These are phyloP conservation scores for Leptobrachium ailaonicum DNA, from an alignment of 2,113 vertebrate species.

Conservation along the genomic window DNA sequence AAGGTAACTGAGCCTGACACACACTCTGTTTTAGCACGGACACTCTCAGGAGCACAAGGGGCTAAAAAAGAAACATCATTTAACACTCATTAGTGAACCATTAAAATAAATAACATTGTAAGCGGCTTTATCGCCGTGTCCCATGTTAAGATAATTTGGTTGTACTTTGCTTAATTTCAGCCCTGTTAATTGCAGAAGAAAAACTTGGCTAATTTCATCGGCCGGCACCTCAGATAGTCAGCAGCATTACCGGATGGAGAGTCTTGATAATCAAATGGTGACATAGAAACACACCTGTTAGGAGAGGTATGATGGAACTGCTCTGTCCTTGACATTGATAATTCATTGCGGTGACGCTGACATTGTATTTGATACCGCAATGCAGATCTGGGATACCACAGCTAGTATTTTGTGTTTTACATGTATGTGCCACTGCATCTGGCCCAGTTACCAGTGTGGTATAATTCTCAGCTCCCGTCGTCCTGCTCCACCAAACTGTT, in stretches of 20 bases:
- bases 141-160: no score
- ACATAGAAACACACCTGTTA: constrained; percentile 59
- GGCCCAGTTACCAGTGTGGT: constrained; percentile 60
- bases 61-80: neutral
- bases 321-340: constrained; percentile 64
- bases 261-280: no score
- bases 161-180: no score
- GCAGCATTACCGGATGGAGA: no score
- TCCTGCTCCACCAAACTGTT: constrained; percentile 62
- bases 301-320: constrained; percentile 41
- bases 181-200: no score
- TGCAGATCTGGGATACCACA: constrained; percentile 63
- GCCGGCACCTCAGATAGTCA: no score
- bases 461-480: constrained; percentile 65
- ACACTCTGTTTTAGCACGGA: constrained; percentile 44
- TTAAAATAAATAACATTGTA: no score
- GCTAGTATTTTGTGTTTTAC: constrained; percentile 54
- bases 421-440: constrained; percentile 57
- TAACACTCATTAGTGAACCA: neutral
- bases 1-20: constrained; percentile 41
- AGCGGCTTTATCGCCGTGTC: no score
- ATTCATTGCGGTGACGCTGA: constrained; percentile 65
- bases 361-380: constrained; percentile 68
- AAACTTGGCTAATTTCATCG: no score
- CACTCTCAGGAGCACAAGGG: constrained; percentile 25